Evolutionary conservation across 2,113 vertebrate genomes (phyloP).

Genomic region (Emydura subglobosa): DNA sequence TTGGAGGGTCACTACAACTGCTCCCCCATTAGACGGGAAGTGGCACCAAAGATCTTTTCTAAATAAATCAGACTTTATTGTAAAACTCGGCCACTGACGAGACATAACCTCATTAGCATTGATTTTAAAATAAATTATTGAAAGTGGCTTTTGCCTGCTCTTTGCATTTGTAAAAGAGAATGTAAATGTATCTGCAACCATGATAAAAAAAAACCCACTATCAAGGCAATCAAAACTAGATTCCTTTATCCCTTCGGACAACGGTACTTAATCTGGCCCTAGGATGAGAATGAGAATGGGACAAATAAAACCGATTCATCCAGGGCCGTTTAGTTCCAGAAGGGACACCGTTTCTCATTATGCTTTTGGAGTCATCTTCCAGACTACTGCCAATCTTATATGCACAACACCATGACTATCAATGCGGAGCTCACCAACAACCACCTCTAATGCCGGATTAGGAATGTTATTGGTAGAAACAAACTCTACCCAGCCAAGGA

Average conservation of each 20-base stretch:
- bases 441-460: background rate
- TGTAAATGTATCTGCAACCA: conserved; percentile 60
- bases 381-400: background rate
- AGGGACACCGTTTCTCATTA: background rate
- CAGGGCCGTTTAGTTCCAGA: background rate
- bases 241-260: conserved; percentile 51
- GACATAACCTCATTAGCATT: conserved; percentile 84
- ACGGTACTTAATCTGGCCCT: background rate
- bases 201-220: conserved; percentile 2
- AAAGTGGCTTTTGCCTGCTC: conserved; percentile 80
- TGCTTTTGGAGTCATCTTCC: conserved; percentile 12
- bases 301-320: background rate
- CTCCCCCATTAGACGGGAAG: conserved; percentile 75
- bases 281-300: background rate
- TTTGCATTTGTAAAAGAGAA: conserved; percentile 81
- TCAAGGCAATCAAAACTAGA: conserved; percentile 42
- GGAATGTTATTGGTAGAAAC: background rate
- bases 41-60: conserved; percentile 80
- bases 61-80: conserved; percentile 87
- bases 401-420: background rate
- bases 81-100: conserved; percentile 78
- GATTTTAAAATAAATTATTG: conserved; percentile 87
- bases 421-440: background rate
- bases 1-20: conserved; percentile 73
- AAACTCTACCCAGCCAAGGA: background rate